phyloP scores from a whole-genome alignment of 2,797 vertebrate species.

The Parambassis ranga region DNA sequence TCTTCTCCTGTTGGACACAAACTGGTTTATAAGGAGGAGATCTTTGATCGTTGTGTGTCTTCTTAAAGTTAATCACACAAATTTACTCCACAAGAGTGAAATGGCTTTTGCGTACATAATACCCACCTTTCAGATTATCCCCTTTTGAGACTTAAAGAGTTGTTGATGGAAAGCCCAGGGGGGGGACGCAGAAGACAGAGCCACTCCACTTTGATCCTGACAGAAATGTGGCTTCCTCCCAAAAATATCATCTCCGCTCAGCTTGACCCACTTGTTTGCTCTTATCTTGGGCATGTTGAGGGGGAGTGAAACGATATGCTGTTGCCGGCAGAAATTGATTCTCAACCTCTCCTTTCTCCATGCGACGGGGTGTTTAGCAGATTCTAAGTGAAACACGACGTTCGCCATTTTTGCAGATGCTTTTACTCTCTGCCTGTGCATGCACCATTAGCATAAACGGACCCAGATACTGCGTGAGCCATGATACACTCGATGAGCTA shows the following conservation, averaged over 20 bases:
- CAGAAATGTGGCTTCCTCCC: slow-evolving; percentile 65
- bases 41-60: slow-evolving; percentile 28
- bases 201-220: slow-evolving; percentile 63
- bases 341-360: slow-evolving; percentile 14
- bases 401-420: slow-evolving; percentile 22
- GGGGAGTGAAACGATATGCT: slow-evolving; percentile 60
- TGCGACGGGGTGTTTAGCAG: slow-evolving; percentile 36
- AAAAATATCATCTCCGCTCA: slow-evolving; percentile 63
- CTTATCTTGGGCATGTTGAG: slow-evolving; percentile 62
- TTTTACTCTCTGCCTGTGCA: slow-evolving; percentile 30
- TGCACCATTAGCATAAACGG: slow-evolving; percentile 32
- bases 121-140: slow-evolving; percentile 46
- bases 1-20: not conserved
- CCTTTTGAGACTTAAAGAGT: slow-evolving; percentile 57
- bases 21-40: not conserved
- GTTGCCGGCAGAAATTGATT: slow-evolving; percentile 45
- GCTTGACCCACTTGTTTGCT: slow-evolving; percentile 74
- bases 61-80: slow-evolving; percentile 29
- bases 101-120: slow-evolving; percentile 21
- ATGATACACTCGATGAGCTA: slow-evolving; percentile 18
- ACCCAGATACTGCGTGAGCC: slow-evolving; percentile 6
- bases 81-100: slow-evolving; percentile 26
- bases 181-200: slow-evolving; percentile 49
- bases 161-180: slow-evolving; percentile 59
- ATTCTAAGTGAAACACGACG: slow-evolving; percentile 43